Base-by-base conservation (phyloP, 2,888 invertebrate genomes). In the Sympetrum striolatum region DNA sequence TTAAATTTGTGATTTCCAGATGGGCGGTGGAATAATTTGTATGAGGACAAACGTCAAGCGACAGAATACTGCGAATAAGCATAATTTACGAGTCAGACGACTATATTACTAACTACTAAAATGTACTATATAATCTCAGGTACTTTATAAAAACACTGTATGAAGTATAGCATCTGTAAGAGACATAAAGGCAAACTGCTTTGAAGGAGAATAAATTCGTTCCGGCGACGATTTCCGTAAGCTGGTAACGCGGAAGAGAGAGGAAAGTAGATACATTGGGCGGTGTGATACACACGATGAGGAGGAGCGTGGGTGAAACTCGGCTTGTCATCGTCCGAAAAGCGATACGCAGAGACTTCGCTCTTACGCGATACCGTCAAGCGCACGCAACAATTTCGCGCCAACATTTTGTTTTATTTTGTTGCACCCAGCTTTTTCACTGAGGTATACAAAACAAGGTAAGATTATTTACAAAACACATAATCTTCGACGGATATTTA, bases 51-150 rank as follows among this genome's bases (percentile, higher is more conserved):
- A 53, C 31, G 14, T 73, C 73, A 37, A n/a, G 64, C 37, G 60
- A 37, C 37, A 60, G 35, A 82, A 86, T 86, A 86, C 86, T 86
- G 86, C 60, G 39, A 86, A 64, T 86, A 60, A n/a, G n/a, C 39
- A 37, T 35, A 64, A 86, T 58, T 58, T 37, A 31, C 35, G 60
- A 82, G 44, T 31, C 37, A 14, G 86, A 37, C 37, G 6, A 37
- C 73, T 73, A 73, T 31, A 37, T 22, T n/a, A 37, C 86, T 64
- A 37, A n/a, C 12, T 53, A 53, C 53, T 53, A 18, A 53, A 18
- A 53, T 53, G 53, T 53, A 53, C 53, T 53, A 53, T 53, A 53
- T 53, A 48, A 39, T 82, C 81, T 86, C 86, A 86, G 86, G 86
- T 86, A 86, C 86, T 37, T 86, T 22, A 64, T 64, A 64, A 2